phyloP scores from a whole-genome alignment of 2,888 invertebrate genomes.

The Apeira syringaria region DNA sequence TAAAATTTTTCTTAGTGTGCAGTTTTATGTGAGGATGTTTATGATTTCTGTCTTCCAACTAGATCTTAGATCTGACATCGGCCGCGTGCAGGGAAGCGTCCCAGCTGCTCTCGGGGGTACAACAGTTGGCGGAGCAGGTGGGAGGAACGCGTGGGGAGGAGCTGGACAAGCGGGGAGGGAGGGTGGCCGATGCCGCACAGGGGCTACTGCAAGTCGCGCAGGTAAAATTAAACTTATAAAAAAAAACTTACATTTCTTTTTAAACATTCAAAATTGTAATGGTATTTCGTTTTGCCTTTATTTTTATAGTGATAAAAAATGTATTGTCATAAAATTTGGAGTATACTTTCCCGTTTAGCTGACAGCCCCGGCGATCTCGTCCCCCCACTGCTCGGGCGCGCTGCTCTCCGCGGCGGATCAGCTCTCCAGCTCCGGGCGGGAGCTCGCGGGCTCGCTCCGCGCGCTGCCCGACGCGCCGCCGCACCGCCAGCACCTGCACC shows the following conservation, averaged over 20 bases:
- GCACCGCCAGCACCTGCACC: conserved; percentile 17
- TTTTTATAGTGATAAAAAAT: no score
- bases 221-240: no score
- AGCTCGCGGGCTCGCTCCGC: conserved; percentile 22
- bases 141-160: conserved; percentile 32
- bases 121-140: conserved; percentile 36
- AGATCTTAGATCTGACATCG: conserved; percentile 44
- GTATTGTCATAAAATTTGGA: no score
- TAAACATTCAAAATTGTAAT: no score
- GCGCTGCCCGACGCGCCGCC: conserved; percentile 17
- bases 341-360: conserved; percentile 34
- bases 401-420: conserved; percentile 35
- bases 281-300: no score
- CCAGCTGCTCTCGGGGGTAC: conserved; percentile 38
- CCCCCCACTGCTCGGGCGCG: conserved; percentile 35
- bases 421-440: conserved; percentile 28
- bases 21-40: no score
- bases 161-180: conserved; percentile 35
- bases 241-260: no score
- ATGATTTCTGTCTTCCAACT: no score
- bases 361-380: conserved; percentile 42
- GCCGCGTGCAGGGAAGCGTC: conserved; percentile 42
- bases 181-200: conserved; percentile 42
- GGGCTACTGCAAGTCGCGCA: conserved; percentile 43
- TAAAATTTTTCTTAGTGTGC: no score